Evolutionary conservation across 2,888 invertebrate species (phyloP), one percentile per base, ranked within the genome.

Genomic region (Cheilosia pagana): DNA sequence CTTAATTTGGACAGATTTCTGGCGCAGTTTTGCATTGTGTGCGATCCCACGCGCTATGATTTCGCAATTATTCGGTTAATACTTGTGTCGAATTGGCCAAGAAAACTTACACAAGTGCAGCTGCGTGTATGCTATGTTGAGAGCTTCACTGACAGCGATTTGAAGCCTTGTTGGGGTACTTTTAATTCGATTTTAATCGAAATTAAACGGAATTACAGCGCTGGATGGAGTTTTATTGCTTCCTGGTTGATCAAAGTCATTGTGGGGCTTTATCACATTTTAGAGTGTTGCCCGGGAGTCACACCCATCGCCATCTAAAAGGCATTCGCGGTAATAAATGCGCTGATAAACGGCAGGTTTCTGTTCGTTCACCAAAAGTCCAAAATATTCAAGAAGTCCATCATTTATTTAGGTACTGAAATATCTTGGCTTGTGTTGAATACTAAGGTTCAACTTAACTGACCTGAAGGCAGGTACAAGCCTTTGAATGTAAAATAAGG

Each of bases 131-230:
- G 0, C 7, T 14, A 39, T 14, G 31, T 43, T 28, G 28, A 8
- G 28, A 28, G 28, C 7, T 23, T 21, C 50, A 23, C 8, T 23
- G 50, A 35, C 10, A 50, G 14, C 14, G 14, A 12, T 12, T 50
- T 50, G 43, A 60, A 23, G 2, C 8, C 0, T 39, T 35, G 16
- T 21, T 28, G 25, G 19, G 3, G 21, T 35, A 21, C 14, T 60
- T 50, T 71, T 59, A n/a, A 35, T 50, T 57, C 39, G 57, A 59
- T 65, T 65, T 75, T 23, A 59, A 75, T 75, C 35, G 41, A 28
- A 75, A 65, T 75, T 65, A 50, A 65, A 65, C 57, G 28, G 57
- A 65, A 65, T 39, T 57, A 50, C 57, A 39, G 63, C 3, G 25
- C 35, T 41, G 48, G 14, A 8, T 31, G 16, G 21, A 7, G 21